phyloP scores from a whole-genome alignment of 2,888 invertebrate species.

The Sacculina carcini region DNA sequence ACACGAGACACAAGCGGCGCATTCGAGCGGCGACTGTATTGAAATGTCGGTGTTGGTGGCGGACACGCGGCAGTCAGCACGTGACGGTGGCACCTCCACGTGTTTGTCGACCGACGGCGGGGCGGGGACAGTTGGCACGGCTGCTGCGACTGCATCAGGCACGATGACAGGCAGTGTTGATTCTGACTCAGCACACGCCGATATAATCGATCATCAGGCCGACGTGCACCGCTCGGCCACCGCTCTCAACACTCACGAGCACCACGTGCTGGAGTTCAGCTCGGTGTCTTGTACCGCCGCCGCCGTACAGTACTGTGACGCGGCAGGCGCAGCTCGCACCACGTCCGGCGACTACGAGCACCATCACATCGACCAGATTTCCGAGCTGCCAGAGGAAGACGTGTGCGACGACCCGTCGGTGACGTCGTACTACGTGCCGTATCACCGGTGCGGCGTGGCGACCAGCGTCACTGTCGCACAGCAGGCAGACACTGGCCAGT shows the following conservation, averaged over 20 bases:
- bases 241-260: too few relatives aligned
- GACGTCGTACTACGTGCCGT: too few relatives aligned
- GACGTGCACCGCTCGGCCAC: conserved; percentile 13
- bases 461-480: too few relatives aligned
- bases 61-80: conserved; percentile 28
- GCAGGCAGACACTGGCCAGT: too few relatives aligned
- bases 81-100: conserved; percentile 34
- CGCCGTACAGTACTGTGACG: not conserved
- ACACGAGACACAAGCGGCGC: too few relatives aligned
- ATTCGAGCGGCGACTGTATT: conserved; percentile 39
- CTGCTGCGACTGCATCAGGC: conserved; percentile 4
- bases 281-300: not conserved
- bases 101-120: conserved; percentile 15
- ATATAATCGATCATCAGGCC: conserved; percentile 3
- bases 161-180: too few relatives aligned
- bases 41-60: conserved; percentile 43
- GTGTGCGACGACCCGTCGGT: too few relatives aligned
- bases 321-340: not conserved
- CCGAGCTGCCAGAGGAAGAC: too few relatives aligned
- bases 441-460: too few relatives aligned
- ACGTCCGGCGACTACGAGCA: too few relatives aligned
- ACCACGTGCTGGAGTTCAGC: too few relatives aligned
- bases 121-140: not conserved
- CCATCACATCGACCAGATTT: too few relatives aligned
- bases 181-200: not conserved